Percentiles rank a stretch among this genome's conserved stretches.
phyloP scores from a whole-genome alignment of 2,888 invertebrate species.

The Mechanitis messenoides region DNA sequence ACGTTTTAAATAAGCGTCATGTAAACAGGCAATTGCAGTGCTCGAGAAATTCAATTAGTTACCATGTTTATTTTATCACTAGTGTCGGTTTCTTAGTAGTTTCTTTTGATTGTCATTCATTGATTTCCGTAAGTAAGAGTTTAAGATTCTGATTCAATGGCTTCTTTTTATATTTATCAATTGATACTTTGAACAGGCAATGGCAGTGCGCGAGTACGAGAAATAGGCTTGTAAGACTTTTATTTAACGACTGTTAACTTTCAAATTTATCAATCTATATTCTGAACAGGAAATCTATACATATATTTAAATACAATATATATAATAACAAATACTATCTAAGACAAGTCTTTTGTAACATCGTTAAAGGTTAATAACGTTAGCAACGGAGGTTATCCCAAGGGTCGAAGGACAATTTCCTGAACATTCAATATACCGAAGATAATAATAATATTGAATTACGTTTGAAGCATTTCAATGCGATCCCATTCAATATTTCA shows the following conservation, averaged over 20 bases:
- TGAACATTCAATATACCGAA: background rate
- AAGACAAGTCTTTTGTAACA: no score
- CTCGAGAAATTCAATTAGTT: constrained; percentile 29
- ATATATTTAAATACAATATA: no score
- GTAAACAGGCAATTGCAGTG: constrained; percentile 30
- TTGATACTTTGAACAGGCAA: no score
- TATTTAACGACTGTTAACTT: no score
- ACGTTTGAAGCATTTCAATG: background rate
- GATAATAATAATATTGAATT: background rate
- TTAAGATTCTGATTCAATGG: background rate
- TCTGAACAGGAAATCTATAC: constrained; percentile 19
- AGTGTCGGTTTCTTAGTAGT: constrained; percentile 5
- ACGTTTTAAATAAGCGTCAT: constrained; percentile 30
- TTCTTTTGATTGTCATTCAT: constrained; percentile 1
- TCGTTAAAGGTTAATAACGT: no score
- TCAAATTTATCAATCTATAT: no score
- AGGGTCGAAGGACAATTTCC: no score
- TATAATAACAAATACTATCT: no score
- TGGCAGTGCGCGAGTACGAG: no score
- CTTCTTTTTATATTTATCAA: no score
- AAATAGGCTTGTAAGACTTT: no score
- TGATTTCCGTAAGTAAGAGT: background rate
- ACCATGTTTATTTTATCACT: constrained; percentile 20
- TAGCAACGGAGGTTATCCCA: no score
- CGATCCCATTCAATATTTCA: background rate